Evolutionary conservation across 2,113 vertebrate species (phyloP).

Genomic region (Hepsetus odoe): DNA sequence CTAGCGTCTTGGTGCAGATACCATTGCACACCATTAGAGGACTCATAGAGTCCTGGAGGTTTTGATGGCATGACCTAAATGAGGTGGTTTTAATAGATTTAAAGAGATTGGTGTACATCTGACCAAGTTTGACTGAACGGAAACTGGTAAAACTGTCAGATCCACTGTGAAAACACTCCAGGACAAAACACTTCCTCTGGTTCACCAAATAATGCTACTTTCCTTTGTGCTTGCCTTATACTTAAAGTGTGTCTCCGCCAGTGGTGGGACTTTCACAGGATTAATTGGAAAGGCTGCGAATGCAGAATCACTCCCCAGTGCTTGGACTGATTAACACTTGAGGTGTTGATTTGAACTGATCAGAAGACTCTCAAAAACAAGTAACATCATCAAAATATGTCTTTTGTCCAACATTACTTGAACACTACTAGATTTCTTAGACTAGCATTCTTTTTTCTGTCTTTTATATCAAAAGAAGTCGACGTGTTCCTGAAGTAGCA

Average conservation of each 20-base stretch:
- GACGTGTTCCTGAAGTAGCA: not conserved
- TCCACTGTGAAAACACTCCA: too few relatives aligned
- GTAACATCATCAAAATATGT: not conserved
- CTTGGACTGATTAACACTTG: not conserved
- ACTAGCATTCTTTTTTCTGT: too few relatives aligned
- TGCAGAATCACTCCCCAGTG: not conserved
- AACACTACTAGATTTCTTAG: not conserved
- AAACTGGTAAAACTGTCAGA: not conserved
- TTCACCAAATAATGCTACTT: not conserved
- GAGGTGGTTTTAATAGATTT: too few relatives aligned
- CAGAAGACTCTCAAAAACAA: not conserved
- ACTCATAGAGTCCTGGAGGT: too few relatives aligned
- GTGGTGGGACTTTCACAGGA: not conserved
- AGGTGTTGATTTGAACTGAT: not conserved
- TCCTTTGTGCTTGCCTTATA: not conserved
- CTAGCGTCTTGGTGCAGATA: too few relatives aligned
- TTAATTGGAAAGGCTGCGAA: constrained; percentile 13
- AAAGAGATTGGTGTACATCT: too few relatives aligned
- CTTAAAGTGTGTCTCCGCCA: not conserved
- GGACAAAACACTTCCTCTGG: not conserved
- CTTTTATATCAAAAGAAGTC: too few relatives aligned
- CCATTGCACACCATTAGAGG: too few relatives aligned
- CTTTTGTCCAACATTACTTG: not conserved
- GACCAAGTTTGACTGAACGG: too few relatives aligned
- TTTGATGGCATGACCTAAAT: too few relatives aligned